These are phyloP conservation scores for Callocephalon fimbriatum DNA, from an alignment of 2,113 vertebrate genomes.

Conservation along the genomic window DNA sequence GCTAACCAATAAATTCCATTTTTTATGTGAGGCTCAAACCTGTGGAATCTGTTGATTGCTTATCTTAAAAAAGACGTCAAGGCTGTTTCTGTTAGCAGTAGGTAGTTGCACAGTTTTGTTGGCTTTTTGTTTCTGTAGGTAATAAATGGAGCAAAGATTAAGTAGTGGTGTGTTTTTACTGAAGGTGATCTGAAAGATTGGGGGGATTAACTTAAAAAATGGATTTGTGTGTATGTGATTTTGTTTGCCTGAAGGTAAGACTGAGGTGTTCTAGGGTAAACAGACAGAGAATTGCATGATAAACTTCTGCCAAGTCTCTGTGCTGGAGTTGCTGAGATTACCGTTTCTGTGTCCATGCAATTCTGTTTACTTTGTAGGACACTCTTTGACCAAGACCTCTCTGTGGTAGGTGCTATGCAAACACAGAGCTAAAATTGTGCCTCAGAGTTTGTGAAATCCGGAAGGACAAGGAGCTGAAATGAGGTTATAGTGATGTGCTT, in stretches of 20 bases:
- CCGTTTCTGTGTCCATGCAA: neutral
- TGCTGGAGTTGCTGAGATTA: neutral
- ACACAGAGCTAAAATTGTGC: neutral
- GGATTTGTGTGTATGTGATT: neutral
- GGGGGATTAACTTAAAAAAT: neutral
- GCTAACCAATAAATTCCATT: neutral
- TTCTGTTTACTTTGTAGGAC: constrained; percentile 6
- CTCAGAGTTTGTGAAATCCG: neutral
- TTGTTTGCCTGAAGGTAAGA: neutral
- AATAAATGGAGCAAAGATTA: neutral
- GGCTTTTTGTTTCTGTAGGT: neutral
- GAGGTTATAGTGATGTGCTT: neutral
- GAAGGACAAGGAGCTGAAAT: neutral
- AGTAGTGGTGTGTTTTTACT: neutral
- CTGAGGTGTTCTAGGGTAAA: constrained; percentile 4
- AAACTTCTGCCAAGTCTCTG: neutral
- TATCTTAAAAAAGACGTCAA: neutral
- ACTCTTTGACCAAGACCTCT: neutral
- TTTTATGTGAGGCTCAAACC: neutral
- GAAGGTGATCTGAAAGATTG: neutral
- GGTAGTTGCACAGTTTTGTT: neutral
- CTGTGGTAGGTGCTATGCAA: neutral
- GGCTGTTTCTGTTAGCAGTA: neutral
- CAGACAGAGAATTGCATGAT: neutral
- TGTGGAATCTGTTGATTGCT: neutral